Base-by-base conservation (phyloP, 2,113 vertebrate species). In the Erinaceus europaeus region DNA sequence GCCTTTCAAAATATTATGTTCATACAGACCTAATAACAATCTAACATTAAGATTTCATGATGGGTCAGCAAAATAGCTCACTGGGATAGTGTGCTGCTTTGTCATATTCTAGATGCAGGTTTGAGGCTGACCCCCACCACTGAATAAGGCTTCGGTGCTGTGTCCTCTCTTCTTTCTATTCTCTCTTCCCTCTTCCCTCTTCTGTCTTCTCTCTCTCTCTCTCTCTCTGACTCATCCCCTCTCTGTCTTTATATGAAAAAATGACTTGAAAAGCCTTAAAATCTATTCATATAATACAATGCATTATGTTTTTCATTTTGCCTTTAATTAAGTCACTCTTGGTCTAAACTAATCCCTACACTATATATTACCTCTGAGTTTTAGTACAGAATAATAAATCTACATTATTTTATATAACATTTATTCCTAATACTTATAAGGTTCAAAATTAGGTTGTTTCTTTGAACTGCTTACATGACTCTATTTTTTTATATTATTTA, bases 1-100 rank as follows among this genome's bases (percentile, higher is more conserved):
- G 38, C 68, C 86, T 90, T 88, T 67, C 46, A 73, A 88, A 72
- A 40, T 38, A 67, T 11, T 83, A 32, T 50, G 83, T 78, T 86
- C 65, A 74, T 8, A 1, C 44, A 88, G 46, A 79, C 34, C 38
- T 80, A 76, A 69, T 21, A 68, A 48, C 42, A 75, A 77, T 40
- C 69, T 5, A 29, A 50, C 11, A 5, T 32, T 40, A 48, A 88
- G 42, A 77, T 83, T 85, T 55, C 2, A 25, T 20, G n/a, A n/a
- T n/a, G n/a, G n/a, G n/a, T n/a, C n/a, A n/a, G n/a, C n/a, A n/a
- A n/a, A n/a, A n/a, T n/a, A n/a, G n/a, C n/a, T n/a, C n/a, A n/a
- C n/a, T n/a, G n/a, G n/a, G n/a, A n/a, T n/a, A n/a, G n/a, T n/a
- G n/a, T n/a, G n/a, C n/a, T n/a, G n/a, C n/a, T n/a, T n/a, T n/a